phyloP scores from a whole-genome alignment of 2,113 vertebrate genomes.

The Cettia cetti region DNA sequence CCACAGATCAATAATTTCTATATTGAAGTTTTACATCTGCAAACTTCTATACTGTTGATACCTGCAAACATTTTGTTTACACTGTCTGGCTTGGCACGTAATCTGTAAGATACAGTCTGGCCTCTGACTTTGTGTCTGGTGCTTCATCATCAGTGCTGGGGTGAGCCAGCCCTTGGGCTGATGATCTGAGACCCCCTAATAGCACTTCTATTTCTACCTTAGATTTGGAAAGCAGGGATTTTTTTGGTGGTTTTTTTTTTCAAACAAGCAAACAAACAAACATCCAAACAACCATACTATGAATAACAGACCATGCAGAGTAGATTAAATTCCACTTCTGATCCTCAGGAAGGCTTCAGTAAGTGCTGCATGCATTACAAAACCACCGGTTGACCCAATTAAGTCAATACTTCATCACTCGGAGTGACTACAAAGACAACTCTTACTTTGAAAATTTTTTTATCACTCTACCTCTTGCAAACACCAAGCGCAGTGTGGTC shows the following conservation, averaged over 20 bases:
- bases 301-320: background rate
- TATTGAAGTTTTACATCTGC: background rate
- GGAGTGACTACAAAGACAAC: slow-evolving; percentile 18
- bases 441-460: slow-evolving; percentile 18
- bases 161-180: background rate
- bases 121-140: background rate
- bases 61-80: background rate
- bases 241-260: background rate
- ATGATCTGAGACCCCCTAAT: background rate
- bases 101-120: background rate
- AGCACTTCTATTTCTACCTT: background rate
- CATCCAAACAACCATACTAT: background rate
- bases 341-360: background rate
- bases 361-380: background rate
- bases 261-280: background rate
- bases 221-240: background rate
- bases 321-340: background rate
- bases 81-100: background rate
- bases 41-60: background rate
- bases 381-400: background rate
- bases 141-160: background rate
- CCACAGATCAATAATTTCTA: background rate
- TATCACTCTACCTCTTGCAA: slow-evolving; percentile 86
- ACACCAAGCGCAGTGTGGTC: slow-evolving; percentile 93
- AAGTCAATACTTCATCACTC: slow-evolving; percentile 27